Evolutionary conservation across 2,113 vertebrate species (phyloP).

Genomic region (Nannospalax galili): DNA sequence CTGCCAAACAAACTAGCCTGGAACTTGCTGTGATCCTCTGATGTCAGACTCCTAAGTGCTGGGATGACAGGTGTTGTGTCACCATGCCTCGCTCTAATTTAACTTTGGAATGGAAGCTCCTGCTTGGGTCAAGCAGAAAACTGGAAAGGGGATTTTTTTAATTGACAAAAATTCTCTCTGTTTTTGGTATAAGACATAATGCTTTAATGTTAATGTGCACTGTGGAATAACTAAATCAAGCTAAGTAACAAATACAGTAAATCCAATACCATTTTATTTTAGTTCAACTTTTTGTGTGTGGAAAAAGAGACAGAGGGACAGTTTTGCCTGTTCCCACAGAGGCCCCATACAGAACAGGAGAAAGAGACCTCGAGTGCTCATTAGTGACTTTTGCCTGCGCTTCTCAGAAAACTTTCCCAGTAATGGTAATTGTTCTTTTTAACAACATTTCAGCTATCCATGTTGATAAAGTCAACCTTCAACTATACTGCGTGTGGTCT

Average conservation of each 20-base stretch:
- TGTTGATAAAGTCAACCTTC: constrained; percentile 83
- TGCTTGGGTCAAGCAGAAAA: constrained; percentile 1
- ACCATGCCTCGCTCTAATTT: background rate
- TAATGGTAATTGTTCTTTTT: background rate
- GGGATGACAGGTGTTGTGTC: background rate
- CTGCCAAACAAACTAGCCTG: background rate
- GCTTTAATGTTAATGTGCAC: background rate
- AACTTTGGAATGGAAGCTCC: background rate
- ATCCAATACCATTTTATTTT: background rate
- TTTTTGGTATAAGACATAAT: background rate
- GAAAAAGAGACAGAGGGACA: background rate
- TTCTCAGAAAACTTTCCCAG: background rate
- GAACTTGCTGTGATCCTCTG: background rate
- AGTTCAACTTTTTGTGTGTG: background rate
- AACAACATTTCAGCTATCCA: constrained; percentile 81
- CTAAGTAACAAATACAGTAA: background rate
- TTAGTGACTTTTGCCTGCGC: background rate
- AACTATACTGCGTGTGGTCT: constrained; percentile 87
- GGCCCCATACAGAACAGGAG: background rate
- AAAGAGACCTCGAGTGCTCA: background rate
- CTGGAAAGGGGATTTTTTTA: background rate
- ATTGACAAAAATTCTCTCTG: background rate
- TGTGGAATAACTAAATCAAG: background rate
- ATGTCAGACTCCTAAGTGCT: background rate
- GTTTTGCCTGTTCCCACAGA: background rate